Evolutionary conservation across 2,797 vertebrate species (phyloP), one percentile per base, ranked within the genome.

Genomic region (Acanthis flammea): DNA sequence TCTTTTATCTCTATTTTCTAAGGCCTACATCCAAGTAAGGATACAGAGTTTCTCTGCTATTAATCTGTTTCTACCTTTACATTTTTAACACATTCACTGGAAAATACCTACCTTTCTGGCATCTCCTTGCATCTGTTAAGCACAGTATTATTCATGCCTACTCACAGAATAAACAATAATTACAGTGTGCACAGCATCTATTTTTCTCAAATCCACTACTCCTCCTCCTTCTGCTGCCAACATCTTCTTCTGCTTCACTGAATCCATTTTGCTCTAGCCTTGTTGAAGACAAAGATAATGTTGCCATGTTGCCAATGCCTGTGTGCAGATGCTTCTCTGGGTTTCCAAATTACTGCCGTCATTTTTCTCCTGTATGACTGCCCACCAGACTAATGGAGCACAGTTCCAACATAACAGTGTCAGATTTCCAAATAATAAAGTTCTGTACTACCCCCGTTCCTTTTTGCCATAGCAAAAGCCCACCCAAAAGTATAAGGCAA

Each of bases 171-270:
- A 92, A 91, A 92, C 55, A 95, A 24, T 41, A 91, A 86, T 74
- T 54, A 80, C 66, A 75, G 28, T 41, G 53, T 48, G 5, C 76
- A 88, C 33, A 57, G 44, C 47, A 65, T 53, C 54, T 88, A 10
- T 67, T 88, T 86, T 95, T 88, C 58, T 62, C 82, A 72, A 1
- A 65, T 80, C 50, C 28, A 48, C 33, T 93, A 35, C 37, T 39
- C 37, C 37, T 93, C 61, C 47, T 85, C 33, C 72, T 94, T 31
- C 76, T 4, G 2, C 53, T 67, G 70, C 37, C 75, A 91, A 54
- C 50, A 88, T 86, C 62, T 74, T 44, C 37, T 77, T 90, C 86
- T 47, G 58, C 88, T 84, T 94, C 90, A 88, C n/a, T 84, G 70
- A 75, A 72, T 35, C 58, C n/a, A 78, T 84, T 81, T 66, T 86